Conservation (phyloP, 2,888 invertebrate species). For the Limnephilus auricula region DNA sequence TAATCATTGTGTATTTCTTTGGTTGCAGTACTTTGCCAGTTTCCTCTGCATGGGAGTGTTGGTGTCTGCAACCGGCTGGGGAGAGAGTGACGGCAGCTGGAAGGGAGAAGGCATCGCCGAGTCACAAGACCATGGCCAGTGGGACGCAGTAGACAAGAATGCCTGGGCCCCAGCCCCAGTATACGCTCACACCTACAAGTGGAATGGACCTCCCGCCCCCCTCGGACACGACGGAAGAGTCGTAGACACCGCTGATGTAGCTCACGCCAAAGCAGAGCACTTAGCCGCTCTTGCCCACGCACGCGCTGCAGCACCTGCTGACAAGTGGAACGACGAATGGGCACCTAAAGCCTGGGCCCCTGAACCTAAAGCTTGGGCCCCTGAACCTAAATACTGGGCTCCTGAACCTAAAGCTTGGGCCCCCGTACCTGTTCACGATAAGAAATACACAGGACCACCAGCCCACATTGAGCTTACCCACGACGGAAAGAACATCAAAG, state of each 20-base stretch:
- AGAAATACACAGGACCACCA: constrained; percentile 73
- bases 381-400: constrained; percentile 42
- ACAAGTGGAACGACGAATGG: constrained; percentile 16
- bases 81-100: constrained; percentile 50
- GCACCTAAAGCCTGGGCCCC: constrained; percentile 37
- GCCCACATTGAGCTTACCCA: constrained; percentile 75
- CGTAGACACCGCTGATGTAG: constrained; percentile 80
- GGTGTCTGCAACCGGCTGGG: constrained; percentile 47
- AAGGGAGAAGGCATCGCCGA: constrained; percentile 55
- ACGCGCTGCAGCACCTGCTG: constrained; percentile 46
- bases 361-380: constrained; percentile 33
- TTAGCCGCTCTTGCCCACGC: constrained; percentile 75
- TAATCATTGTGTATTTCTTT: not conserved
- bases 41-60: constrained; percentile 44
- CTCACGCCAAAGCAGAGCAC: constrained; percentile 70
- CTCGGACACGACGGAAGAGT: constrained; percentile 79
- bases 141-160: constrained; percentile 41
- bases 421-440: constrained; percentile 23
- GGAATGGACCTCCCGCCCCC: constrained; percentile 72
- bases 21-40: constrained; percentile 32
- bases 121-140: constrained; percentile 53
- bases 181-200: constrained; percentile 68
- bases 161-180: constrained; percentile 16
- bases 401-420: constrained; percentile 30
- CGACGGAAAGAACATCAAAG: constrained; percentile 78